Percentiles rank a stretch among this genome's conserved stretches.
phyloP scores from a whole-genome alignment of 2,888 invertebrate genomes.

The Tachystola acroxantha region DNA sequence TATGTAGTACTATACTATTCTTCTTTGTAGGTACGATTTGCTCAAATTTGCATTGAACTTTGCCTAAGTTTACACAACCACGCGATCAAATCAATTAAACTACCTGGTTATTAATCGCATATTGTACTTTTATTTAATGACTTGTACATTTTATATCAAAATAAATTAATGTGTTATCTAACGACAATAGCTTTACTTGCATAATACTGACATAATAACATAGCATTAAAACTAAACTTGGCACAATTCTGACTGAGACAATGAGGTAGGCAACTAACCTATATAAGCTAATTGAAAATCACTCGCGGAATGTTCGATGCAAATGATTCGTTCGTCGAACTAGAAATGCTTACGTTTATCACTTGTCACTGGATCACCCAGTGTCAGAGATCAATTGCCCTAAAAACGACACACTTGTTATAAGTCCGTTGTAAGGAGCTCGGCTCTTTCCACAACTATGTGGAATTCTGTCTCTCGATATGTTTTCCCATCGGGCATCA shows the following conservation, averaged over 20 bases:
- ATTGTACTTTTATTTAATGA: conserved; percentile 4
- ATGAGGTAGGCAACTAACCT: conserved; percentile 43
- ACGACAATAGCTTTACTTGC: conserved; percentile 17
- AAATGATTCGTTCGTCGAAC: conserved; percentile 14
- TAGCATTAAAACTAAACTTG: conserved; percentile 38
- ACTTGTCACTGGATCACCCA: conserved; percentile 15
- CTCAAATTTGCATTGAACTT: too few relatives aligned
- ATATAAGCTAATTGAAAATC: conserved; percentile 17
- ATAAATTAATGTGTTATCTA: conserved; percentile 5
- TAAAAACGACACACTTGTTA: conserved; percentile 37
- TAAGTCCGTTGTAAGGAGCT: conserved; percentile 88
- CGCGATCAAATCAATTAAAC: too few relatives aligned
- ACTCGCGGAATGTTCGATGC: conserved; percentile 23
- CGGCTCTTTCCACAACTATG: conserved; percentile 90
- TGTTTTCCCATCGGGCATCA: conserved; percentile 88
- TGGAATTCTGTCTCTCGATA: conserved; percentile 92
- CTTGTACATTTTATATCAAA: conserved; percentile 1
- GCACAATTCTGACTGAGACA: conserved; percentile 40
- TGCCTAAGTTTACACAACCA: too few relatives aligned
- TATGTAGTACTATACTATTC: too few relatives aligned
- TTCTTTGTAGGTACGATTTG: too few relatives aligned
- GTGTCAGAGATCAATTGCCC: conserved; percentile 29
- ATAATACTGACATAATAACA: conserved; percentile 49
- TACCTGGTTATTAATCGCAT: too few relatives aligned
- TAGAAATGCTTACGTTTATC: conserved; percentile 14